Evolutionary conservation across 2,113 vertebrate species (phyloP).

Genomic region (Hylia prasina): DNA sequence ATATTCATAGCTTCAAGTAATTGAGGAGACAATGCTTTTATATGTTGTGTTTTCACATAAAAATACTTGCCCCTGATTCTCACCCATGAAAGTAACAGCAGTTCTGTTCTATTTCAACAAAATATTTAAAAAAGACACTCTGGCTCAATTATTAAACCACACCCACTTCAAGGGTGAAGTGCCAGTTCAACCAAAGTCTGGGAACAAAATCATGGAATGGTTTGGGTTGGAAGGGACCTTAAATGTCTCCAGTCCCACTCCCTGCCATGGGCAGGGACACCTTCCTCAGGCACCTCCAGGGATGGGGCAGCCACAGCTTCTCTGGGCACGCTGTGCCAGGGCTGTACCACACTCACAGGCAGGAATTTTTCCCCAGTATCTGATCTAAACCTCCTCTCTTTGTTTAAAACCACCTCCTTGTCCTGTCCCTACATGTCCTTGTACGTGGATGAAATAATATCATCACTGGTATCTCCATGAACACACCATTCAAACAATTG

Average conservation of each 20-base stretch:
- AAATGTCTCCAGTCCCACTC: background rate
- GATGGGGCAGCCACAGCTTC: background rate
- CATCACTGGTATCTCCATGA: background rate
- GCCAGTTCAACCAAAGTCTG: background rate
- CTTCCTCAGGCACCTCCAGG: background rate
- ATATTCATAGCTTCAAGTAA: background rate
- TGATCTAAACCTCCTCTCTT: background rate
- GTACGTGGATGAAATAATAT: background rate
- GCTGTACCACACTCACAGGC: background rate
- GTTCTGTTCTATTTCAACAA: background rate
- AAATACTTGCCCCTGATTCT: background rate
- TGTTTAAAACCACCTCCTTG: background rate
- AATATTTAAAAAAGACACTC: fast-evolving
- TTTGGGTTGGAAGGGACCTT: background rate
- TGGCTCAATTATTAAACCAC: background rate
- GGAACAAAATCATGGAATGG: background rate
- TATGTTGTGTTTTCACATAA: background rate
- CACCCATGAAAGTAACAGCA: background rate
- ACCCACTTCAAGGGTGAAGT: background rate
- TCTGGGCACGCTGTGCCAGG: background rate
- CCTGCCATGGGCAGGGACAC: background rate
- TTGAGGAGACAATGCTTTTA: background rate
- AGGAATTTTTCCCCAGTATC: no score
- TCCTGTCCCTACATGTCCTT: background rate
- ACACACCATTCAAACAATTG: background rate